Conservation (phyloP, 2,888 invertebrate genomes). For the Chymomyza amoena region DNA sequence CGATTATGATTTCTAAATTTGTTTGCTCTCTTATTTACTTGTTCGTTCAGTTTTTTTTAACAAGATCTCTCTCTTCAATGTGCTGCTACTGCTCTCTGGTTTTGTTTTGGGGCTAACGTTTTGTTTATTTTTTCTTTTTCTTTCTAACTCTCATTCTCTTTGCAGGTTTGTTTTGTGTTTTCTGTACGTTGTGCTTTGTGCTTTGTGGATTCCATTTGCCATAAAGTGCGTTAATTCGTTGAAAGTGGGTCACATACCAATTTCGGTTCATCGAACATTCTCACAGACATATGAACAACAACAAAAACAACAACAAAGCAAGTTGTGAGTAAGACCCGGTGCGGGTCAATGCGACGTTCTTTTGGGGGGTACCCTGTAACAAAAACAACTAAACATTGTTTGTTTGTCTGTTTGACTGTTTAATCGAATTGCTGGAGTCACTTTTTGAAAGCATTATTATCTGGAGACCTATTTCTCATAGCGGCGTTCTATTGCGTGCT, state of each 20-base stretch:
- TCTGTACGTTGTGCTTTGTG: slow-evolving; percentile 6
- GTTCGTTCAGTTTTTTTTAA: background rate
- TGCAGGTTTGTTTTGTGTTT: slow-evolving; percentile 9
- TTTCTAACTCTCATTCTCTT: background rate
- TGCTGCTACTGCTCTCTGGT: background rate
- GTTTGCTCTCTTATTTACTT: background rate
- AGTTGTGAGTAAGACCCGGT: background rate
- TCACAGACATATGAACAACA: background rate
- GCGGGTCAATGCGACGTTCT: no score
- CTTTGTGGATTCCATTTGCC: slow-evolving; percentile 64
- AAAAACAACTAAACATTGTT: background rate
- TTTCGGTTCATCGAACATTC: slow-evolving; percentile 68
- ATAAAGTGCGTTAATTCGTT: slow-evolving; percentile 65
- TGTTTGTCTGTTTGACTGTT: background rate
- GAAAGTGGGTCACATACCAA: slow-evolving; percentile 65
- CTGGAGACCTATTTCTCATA: no score
- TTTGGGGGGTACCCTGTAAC: no score
- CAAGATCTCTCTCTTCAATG: background rate
- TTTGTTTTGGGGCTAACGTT: background rate
- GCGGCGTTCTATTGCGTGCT: background rate
- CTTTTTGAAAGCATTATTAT: no score
- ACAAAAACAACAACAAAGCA: slow-evolving; percentile 54
- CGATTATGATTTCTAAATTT: slow-evolving; percentile 41
- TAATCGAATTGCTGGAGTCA: background rate
- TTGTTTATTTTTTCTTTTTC: background rate